Conservation (phyloP, 2,888 invertebrate species). For the Herminia tarsipennalis region DNA sequence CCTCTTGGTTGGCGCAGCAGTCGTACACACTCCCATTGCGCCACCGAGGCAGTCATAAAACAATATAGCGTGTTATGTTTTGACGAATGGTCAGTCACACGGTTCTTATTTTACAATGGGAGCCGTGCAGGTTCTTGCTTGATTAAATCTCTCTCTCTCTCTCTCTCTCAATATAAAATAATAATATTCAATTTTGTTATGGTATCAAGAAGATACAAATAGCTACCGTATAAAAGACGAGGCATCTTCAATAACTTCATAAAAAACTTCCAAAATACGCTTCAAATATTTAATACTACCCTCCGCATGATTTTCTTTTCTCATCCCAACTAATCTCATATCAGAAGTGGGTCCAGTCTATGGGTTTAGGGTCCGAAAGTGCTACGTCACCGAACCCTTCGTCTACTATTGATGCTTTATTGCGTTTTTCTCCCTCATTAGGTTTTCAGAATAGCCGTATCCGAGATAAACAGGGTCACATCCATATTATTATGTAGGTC, state of each 20-base stretch:
- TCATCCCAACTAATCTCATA: slow-evolving; percentile 21
- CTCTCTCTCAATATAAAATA: too few relatives aligned
- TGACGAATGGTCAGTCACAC: too few relatives aligned
- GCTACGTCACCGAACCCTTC: slow-evolving; percentile 9
- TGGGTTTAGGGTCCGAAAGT: slow-evolving; percentile 15
- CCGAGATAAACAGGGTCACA: slow-evolving; percentile 29
- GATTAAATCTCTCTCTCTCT: too few relatives aligned
- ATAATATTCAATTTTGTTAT: too few relatives aligned
- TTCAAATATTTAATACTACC: slow-evolving; percentile 24
- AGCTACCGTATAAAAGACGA: not conserved
- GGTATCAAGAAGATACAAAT: too few relatives aligned
- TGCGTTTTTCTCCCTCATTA: slow-evolving; percentile 39
- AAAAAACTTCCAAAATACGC: not conserved
- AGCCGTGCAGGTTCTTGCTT: too few relatives aligned
- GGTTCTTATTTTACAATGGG: too few relatives aligned
- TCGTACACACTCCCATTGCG: too few relatives aligned
- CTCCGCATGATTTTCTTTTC: slow-evolving; percentile 11
- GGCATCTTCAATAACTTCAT: too few relatives aligned
- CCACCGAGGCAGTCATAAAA: too few relatives aligned
- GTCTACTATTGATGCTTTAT: slow-evolving; percentile 20
- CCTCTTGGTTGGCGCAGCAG: too few relatives aligned
- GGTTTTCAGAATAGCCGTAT: slow-evolving; percentile 31
- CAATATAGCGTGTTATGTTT: too few relatives aligned
- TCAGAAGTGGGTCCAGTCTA: slow-evolving; percentile 15
- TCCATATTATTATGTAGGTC: slow-evolving; percentile 26